Base-by-base conservation (phyloP, 2,888 invertebrate genomes). In the Clepsis dumicolana region DNA sequence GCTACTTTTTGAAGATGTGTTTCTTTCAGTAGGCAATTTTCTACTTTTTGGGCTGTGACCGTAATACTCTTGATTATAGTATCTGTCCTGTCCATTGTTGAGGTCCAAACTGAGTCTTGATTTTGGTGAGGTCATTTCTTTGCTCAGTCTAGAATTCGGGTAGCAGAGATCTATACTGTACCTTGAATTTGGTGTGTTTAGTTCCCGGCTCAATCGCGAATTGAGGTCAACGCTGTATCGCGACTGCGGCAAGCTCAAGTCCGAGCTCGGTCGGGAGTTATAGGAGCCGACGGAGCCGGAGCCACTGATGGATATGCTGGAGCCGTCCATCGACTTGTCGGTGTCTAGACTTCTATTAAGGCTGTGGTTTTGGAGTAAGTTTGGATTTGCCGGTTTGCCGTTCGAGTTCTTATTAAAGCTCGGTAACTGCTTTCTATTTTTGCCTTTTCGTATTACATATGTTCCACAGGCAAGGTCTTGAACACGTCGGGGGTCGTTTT, bases 391-490 rank as follows among this genome's bases (percentile, higher is more conserved):
- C 71, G 86, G 81, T 80, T 93, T 94, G 74, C 93, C 95, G 25
- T 87, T 86, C 14, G 94, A 86, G 60, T 94, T 94, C 79, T 94
- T 94, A 73, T 89, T 89, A 76, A 94, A 91, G 73, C 94, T 95
- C 3, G 95, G 95, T 75, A 96, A 85, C 63, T 95, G 94, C 82
- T 96, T 96, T 57, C 96, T 91, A 74, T 96, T 96, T 79, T 96
- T 95, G 59, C 96, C 96, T 72, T 96, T 95, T 53, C 97, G 94
- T 71, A 97, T 96, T 44, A 97, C 95, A 81, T 97, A 97, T n/a
- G 97, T 97, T 32, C 97, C 97, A 71, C 95, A 88, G 2, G 89
- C 86, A 50, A 89, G 75, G 71, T 91, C 92, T 72, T 88, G 88
- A 32, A 77, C 73, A 41, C 90, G 84, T 53, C 93, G 85, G 18